Evolutionary conservation across 2,888 invertebrate genomes (phyloP).

Genomic region (Synergus laeviventris): DNA sequence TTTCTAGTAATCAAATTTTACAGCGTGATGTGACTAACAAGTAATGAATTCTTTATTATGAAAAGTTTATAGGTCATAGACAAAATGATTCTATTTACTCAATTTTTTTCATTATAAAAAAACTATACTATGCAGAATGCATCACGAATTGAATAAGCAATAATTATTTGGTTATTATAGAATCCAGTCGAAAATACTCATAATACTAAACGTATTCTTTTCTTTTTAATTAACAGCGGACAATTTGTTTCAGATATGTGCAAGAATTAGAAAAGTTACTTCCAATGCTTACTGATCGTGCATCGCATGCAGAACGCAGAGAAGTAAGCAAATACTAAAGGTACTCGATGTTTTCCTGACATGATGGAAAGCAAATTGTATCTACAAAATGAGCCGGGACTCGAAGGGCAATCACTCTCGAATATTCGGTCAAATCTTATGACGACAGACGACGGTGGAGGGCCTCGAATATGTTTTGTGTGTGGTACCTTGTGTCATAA

Average conservation of each 20-base stretch:
- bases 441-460: slow-evolving; percentile 61
- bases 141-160: neutral
- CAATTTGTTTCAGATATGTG: slow-evolving; percentile 56
- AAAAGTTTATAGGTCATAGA: neutral
- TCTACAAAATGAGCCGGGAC: slow-evolving; percentile 84
- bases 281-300: slow-evolving; percentile 58
- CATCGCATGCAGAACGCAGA: slow-evolving; percentile 46
- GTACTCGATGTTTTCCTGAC: slow-evolving; percentile 73
- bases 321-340: slow-evolving; percentile 51
- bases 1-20: too few species aligned
- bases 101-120: neutral
- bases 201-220: neutral
- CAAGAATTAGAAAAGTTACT: slow-evolving; percentile 50
- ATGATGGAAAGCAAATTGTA: slow-evolving; percentile 81
- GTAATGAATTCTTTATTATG: neutral
- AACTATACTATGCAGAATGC: neutral
- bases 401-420: slow-evolving; percentile 73
- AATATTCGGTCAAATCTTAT: slow-evolving; percentile 62
- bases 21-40: too few species aligned
- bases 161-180: neutral
- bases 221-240: slow-evolving; percentile 26
- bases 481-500: slow-evolving; percentile 85
- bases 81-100: too few species aligned
- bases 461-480: slow-evolving; percentile 80
- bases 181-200: neutral